Conservation (phyloP, 2,888 invertebrate genomes). For the Lasioglossum villosulum region DNA sequence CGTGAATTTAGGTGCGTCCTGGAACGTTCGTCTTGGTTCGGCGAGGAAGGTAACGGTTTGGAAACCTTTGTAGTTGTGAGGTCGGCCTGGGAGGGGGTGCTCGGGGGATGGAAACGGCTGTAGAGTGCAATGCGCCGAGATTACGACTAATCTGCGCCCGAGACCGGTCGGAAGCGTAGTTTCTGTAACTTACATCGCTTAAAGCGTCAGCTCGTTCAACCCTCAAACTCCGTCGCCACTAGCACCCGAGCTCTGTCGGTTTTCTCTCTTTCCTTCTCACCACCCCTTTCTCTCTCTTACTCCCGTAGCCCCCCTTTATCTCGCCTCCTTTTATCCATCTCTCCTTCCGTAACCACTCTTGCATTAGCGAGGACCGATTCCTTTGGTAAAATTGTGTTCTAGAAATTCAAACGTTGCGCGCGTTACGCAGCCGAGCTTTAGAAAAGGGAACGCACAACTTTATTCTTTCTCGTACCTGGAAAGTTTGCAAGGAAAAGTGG, state of each 20-base stretch:
- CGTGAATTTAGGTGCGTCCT: conserved; percentile 47
- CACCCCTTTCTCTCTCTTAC: neutral
- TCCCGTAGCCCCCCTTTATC: conserved; percentile 3
- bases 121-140: conserved; percentile 76
- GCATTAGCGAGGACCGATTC: conserved; percentile 68
- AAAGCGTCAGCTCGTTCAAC: conserved; percentile 72
- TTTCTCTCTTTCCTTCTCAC: conserved; percentile 22
- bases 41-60: conserved; percentile 60
- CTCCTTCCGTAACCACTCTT: conserved; percentile 40
- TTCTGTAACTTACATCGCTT: conserved; percentile 76
- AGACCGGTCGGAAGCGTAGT: conserved; percentile 72
- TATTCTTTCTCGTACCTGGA: conserved; percentile 27
- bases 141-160: conserved; percentile 77
- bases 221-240: conserved; percentile 68
- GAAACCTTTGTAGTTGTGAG: conserved; percentile 60
- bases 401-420: conserved; percentile 59
- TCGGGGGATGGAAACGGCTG: conserved; percentile 47
- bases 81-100: conserved; percentile 34
- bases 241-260: conserved; percentile 49
- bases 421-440: conserved; percentile 21
- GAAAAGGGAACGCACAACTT: conserved; percentile 22
- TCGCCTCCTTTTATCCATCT: conserved; percentile 30
- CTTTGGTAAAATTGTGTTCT: conserved; percentile 66
- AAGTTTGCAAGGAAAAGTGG: neutral
- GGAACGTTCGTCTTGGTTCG: conserved; percentile 59